phyloP scores from a whole-genome alignment of 92 coral and sea anemone species.

The Ricordea florida region DNA sequence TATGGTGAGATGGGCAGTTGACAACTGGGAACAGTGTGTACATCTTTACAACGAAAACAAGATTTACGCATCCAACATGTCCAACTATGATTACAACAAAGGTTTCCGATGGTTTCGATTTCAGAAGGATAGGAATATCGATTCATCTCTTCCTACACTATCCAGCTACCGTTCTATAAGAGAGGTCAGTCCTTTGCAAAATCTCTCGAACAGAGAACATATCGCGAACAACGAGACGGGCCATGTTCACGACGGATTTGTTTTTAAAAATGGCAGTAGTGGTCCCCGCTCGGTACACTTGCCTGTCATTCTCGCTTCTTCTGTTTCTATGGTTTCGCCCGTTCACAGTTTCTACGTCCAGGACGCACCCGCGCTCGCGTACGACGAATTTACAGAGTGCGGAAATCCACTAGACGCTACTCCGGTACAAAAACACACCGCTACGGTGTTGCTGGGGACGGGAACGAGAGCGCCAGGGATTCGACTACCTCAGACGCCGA shows the following conservation, averaged over 20 bases:
- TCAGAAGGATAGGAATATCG: constrained; percentile 64
- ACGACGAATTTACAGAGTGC: neutral
- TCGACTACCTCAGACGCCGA: too few relatives aligned
- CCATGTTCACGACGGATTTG: constrained; percentile 7
- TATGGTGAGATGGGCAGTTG: too few relatives aligned
- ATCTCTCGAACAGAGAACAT: constrained; percentile 49
- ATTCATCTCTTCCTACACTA: constrained; percentile 53
- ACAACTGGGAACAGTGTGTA: neutral
- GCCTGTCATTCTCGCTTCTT: constrained; percentile 2
- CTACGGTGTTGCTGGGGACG: constrained; percentile 6
- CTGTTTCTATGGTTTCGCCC: neutral
- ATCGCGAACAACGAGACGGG: constrained; percentile 20
- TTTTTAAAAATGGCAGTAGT: neutral
- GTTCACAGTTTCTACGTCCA: neutral
- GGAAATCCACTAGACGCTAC: neutral
- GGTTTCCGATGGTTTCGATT: constrained; percentile 81
- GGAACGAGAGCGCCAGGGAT: neutral
- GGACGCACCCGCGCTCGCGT: neutral
- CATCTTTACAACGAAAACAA: too few relatives aligned
- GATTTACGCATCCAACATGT: too few relatives aligned
- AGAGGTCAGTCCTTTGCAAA: constrained; percentile 36
- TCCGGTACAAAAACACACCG: neutral
- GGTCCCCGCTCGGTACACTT: constrained; percentile 3
- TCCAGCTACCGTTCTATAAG: constrained; percentile 57
- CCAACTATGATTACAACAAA: constrained; percentile 79